Conservation (phyloP, 2,888 invertebrate species). For the Hyppa rectilinea region DNA sequence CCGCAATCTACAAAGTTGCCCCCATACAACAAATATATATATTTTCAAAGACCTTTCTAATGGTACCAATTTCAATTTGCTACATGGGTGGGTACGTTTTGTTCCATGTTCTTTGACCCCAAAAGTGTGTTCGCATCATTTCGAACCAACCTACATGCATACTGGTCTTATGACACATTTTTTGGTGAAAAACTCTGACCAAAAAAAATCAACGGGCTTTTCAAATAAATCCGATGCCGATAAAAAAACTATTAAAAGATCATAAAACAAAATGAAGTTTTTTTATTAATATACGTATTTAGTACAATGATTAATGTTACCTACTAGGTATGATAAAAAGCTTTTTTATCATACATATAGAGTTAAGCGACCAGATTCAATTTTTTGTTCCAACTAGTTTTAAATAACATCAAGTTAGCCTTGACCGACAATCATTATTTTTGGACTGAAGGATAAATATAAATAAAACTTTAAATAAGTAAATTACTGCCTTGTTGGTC, state of each 20-base stretch:
- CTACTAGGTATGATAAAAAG: neutral
- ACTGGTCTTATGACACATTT: too few relatives aligned
- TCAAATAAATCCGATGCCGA: neutral
- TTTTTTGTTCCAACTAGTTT: constrained; percentile 2
- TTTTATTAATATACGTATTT: neutral
- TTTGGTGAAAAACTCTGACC: neutral
- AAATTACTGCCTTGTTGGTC: too few relatives aligned
- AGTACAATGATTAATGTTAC: neutral
- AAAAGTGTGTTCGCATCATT: neutral
- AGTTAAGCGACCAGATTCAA: neutral
- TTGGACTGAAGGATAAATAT: neutral
- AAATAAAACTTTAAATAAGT: neutral
- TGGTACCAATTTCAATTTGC: too few relatives aligned
- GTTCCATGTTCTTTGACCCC: too few relatives aligned
- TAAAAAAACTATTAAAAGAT: neutral
- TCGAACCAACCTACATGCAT: neutral
- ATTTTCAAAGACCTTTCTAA: too few relatives aligned
- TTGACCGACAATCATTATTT: constrained; percentile 18
- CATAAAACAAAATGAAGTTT: neutral
- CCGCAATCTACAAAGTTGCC: too few relatives aligned
- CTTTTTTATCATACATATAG: neutral
- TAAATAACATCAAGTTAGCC: neutral
- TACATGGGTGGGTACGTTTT: too few relatives aligned
- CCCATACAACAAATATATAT: too few relatives aligned
- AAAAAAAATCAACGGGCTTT: neutral